Percentiles rank a stretch among this genome's conserved stretches.
Conservation (phyloP, 30 jellyfish, hydroid and myxozoan genomes). For the Chrysaora quinquecirrha region DNA sequence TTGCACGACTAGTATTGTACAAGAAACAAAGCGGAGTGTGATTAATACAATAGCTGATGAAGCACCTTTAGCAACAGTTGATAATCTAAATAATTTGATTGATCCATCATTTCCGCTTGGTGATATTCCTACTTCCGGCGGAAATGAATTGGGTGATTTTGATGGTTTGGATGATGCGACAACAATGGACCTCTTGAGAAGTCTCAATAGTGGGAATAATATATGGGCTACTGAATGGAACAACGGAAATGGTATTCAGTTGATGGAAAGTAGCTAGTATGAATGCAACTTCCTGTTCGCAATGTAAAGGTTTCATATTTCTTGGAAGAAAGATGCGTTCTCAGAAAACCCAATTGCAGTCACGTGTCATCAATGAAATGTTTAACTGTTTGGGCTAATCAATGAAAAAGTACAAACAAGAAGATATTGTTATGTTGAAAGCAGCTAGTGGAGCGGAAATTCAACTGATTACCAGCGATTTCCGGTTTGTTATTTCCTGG, state of each 20-base stretch:
- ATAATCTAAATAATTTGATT: conserved; percentile 26
- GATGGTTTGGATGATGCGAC: conserved; percentile 68
- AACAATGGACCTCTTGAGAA: conserved; percentile 44
- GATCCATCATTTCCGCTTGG: conserved; percentile 47
- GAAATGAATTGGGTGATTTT: conserved; percentile 46
- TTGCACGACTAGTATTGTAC: background rate
- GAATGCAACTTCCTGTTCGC: background rate
- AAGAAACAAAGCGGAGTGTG: conserved; percentile 10
- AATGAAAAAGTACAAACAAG: too few species aligned
- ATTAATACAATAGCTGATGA: conserved; percentile 8
- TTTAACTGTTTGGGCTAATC: too few species aligned
- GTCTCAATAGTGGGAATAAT: conserved; percentile 66
- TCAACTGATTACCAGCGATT: too few species aligned
- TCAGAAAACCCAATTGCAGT: too few species aligned
- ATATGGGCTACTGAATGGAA: conserved; percentile 66
- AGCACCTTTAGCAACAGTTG: conserved; percentile 34
- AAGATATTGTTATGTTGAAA: too few species aligned
- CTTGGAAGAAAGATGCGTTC: too few species aligned
- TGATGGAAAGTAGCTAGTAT: conserved; percentile 25
- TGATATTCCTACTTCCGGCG: conserved; percentile 44
- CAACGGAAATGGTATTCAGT: conserved; percentile 3
- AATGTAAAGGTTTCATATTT: too few species aligned
- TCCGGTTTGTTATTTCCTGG: too few species aligned
- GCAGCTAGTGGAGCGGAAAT: too few species aligned
- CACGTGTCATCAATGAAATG: too few species aligned